A percentile compares a stretch with the other conserved stretches of the same genome.
Conservation (phyloP, 2,888 invertebrate genomes). For the Polyommatus iphigenia region DNA sequence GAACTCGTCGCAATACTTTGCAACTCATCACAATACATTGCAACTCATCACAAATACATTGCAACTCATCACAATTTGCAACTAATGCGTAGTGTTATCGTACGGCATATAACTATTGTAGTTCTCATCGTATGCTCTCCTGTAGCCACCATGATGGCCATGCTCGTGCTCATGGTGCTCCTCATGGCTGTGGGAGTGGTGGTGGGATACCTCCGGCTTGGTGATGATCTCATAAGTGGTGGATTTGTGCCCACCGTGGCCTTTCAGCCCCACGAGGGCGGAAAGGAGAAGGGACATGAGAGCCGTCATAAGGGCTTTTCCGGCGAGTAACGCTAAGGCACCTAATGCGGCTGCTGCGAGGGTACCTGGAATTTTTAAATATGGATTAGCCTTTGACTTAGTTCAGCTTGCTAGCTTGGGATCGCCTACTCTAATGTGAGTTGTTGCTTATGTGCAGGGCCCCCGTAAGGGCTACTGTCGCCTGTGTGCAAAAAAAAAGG, state of each 20-base stretch:
- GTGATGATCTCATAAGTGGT: slow-evolving; percentile 92
- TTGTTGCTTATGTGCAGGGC: no score
- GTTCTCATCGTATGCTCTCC: slow-evolving; percentile 75
- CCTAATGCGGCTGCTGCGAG: slow-evolving; percentile 86
- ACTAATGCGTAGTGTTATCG: slow-evolving; percentile 52
- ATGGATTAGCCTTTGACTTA: not conserved
- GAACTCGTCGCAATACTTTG: not conserved
- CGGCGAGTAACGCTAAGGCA: slow-evolving; percentile 87
- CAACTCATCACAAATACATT: not conserved
- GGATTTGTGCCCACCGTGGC: slow-evolving; percentile 83
- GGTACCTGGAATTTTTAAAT: slow-evolving; percentile 72
- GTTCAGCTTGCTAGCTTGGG: no score
- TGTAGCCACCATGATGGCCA: slow-evolving; percentile 78
- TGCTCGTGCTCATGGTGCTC: slow-evolving; percentile 80
- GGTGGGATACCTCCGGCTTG: slow-evolving; percentile 87
- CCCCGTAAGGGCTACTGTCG: no score
- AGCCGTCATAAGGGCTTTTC: slow-evolving; percentile 92
- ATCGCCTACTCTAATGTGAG: no score
- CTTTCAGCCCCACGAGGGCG: slow-evolving; percentile 88
- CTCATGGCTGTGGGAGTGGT: slow-evolving; percentile 85
- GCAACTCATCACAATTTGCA: not conserved
- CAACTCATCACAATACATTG: not conserved
- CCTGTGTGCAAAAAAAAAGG: no score
- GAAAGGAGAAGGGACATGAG: slow-evolving; percentile 88
- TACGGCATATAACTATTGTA: slow-evolving; percentile 73